Conservation (phyloP, 1,140 invertebrate species). For the Coptotermes formosanus region DNA sequence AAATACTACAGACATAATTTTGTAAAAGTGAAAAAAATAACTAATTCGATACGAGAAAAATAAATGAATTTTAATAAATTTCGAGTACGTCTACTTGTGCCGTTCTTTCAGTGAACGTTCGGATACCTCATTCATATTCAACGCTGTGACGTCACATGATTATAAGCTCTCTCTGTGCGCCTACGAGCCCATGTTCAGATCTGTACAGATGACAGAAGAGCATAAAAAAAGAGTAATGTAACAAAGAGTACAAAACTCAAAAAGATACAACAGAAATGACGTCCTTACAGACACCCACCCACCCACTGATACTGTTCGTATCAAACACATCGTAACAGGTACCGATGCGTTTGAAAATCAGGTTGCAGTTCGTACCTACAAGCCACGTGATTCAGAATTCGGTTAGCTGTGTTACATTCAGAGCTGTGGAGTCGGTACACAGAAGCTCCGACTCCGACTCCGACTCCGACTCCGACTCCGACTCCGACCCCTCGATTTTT, state of each 20-base stretch:
- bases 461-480: too few relatives aligned
- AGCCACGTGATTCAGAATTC: too few relatives aligned
- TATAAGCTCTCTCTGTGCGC: neutral
- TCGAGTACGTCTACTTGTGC: neutral
- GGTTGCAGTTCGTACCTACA: neutral
- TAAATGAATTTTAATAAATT: neutral
- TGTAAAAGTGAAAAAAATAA: neutral
- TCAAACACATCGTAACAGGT: neutral
- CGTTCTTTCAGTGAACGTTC: neutral
- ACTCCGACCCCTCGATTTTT: too few relatives aligned
- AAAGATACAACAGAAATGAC: neutral
- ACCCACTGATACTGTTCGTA: neutral
- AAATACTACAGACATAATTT: neutral
- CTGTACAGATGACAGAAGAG: neutral
- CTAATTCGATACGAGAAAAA: neutral
- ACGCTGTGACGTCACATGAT: neutral
- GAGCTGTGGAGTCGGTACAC: too few relatives aligned
- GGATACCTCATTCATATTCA: constrained; percentile 12
- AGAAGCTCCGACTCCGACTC: too few relatives aligned
- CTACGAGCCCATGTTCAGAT: constrained; percentile 14
- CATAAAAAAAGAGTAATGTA: neutral
- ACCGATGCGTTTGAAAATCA: neutral
- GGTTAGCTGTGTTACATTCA: too few relatives aligned
- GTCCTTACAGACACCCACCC: neutral
- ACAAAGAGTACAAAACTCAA: constrained; percentile 6